Evolutionary conservation across 2,888 invertebrate genomes (phyloP).

Genomic region (Quadriops clusia): DNA sequence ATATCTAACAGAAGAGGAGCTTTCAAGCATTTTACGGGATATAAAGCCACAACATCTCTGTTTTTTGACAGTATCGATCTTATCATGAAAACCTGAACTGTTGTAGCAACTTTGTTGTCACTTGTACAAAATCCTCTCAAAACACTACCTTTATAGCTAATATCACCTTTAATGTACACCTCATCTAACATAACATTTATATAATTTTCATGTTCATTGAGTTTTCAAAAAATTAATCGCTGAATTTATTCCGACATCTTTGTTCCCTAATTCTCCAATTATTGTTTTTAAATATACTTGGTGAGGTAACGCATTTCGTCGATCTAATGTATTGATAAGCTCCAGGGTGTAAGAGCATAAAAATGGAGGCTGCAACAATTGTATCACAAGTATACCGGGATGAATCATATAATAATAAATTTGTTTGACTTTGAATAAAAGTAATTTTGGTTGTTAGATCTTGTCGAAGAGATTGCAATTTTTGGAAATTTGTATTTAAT

Average conservation of each 20-base stretch:
- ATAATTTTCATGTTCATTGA: constrained; percentile 1
- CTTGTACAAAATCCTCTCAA: constrained; percentile 1
- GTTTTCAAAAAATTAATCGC: background rate
- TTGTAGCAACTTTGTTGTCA: constrained; percentile 1
- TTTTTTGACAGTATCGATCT: background rate
- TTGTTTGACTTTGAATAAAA: background rate
- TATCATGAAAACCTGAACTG: background rate
- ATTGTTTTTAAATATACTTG: constrained; percentile 1
- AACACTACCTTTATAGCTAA: background rate
- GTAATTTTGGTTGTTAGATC: background rate
- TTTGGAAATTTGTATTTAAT: too few relatives aligned
- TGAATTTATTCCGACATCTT: background rate
- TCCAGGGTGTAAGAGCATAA: background rate
- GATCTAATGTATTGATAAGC: too few relatives aligned
- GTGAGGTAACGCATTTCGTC: background rate
- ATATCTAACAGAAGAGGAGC: too few relatives aligned
- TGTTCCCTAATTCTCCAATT: background rate
- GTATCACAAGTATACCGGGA: background rate
- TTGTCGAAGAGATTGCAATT: background rate
- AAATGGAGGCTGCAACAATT: constrained; percentile 1
- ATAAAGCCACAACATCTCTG: constrained; percentile 1
- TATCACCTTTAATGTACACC: constrained; percentile 2
- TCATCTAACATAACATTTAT: constrained; percentile 3
- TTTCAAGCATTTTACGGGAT: too few relatives aligned
- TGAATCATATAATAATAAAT: background rate